These are phyloP conservation scores for Nestor notabilis DNA, from an alignment of 2,113 vertebrate species.

Conservation along the genomic window DNA sequence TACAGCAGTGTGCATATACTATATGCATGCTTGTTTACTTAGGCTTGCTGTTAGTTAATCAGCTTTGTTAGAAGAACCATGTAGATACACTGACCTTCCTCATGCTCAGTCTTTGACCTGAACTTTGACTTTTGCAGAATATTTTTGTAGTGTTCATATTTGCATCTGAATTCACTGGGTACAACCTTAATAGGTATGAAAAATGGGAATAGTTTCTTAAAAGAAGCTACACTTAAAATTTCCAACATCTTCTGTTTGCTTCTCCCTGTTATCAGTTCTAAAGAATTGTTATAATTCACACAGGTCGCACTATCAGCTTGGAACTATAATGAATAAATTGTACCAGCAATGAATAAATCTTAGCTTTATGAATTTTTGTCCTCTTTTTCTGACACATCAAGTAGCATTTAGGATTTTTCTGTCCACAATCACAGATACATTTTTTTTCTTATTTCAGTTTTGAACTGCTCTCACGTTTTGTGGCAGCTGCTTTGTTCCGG, in stretches of 20 bases:
- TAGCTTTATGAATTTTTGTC: background rate
- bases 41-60: background rate
- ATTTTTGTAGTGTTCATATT: background rate
- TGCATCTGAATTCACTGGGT: background rate
- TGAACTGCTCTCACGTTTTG: background rate
- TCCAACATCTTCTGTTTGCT: background rate
- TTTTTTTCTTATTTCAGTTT: background rate
- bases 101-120: background rate
- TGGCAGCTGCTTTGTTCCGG: background rate
- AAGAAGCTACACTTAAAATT: background rate
- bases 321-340: background rate
- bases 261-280: background rate
- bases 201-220: background rate
- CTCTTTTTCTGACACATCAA: background rate
- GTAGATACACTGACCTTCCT: background rate
- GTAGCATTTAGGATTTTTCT: background rate
- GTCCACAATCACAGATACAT: background rate
- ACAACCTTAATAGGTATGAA: background rate
- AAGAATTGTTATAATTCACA: background rate
- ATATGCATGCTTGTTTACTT: background rate
- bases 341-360: background rate
- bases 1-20: background rate
- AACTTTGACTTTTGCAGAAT: background rate
- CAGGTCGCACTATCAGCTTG: background rate
- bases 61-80: background rate